Evolutionary conservation across 1,140 invertebrate genomes (phyloP), one percentile per base, ranked within the genome.

Genomic region (Nautilus pompilius): DNA sequence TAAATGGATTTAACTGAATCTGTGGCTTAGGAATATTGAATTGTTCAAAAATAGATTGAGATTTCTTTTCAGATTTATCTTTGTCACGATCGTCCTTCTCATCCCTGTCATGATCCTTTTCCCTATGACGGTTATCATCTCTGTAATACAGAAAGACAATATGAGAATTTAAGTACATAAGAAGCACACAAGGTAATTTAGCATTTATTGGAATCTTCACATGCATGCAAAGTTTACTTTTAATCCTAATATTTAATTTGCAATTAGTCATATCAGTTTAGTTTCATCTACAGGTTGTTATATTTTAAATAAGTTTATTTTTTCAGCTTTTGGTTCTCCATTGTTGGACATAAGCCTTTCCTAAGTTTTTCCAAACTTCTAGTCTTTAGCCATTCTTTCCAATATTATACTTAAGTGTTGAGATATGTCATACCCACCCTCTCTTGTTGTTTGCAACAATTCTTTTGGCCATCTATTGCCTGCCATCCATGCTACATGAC

Each of bases 1-100:
- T 76, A 53, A 79, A 80, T 48, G 79, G 79, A 67, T 80, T 80
- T 58, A 79, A 67, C 32, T 77, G 73, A 53, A 80, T 66, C 45
- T 71, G 73, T 62, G 79, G 74, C 55, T 74, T 70, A 34, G 70
- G 74, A 65, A 78, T 77, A 62, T 73, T 75, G 58, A 79, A 77
- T 58, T 79, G 71, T 67, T 79, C 74, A 73, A 79, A 79, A 33
- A 79, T 73, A n/a, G 75, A 77, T 60, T 76, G 72, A 2, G 66
- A 61, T 53, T 73, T 68, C 57, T 73, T 70, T 51, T 73, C 69
- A 49, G 71, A 68, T 41, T 75, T 72, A 45, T 68, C 59, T 46
- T 67, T 71, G 36, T 67, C 63, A 29, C 60, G 59, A 29, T 64
- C 62, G 49, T 60, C 57, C 28, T 69, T 62, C 20, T 67, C 20